phyloP scores from a whole-genome alignment of 2,888 invertebrate genomes.

The Ariolimax columbianus region DNA sequence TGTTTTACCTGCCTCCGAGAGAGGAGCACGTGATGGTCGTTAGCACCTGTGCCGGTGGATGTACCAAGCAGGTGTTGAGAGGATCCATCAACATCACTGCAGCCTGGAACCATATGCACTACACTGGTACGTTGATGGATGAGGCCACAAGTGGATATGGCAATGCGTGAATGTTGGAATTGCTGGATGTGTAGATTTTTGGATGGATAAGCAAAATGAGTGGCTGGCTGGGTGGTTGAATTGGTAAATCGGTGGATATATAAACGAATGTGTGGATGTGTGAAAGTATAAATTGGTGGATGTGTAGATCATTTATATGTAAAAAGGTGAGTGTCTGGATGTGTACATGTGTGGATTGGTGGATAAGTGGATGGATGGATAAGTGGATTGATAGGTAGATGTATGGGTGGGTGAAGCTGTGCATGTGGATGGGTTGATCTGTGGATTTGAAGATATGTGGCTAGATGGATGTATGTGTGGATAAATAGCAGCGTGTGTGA shows the following conservation, averaged over 20 bases:
- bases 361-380: background rate
- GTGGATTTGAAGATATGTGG: background rate
- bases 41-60: background rate
- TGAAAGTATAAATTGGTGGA: background rate
- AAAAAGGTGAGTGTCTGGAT: background rate
- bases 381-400: background rate
- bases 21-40: background rate
- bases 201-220: background rate
- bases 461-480: background rate
- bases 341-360: background rate
- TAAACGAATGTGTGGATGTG: background rate
- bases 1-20: slow-evolving; percentile 19
- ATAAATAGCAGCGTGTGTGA: background rate
- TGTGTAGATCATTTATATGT: background rate
- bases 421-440: background rate
- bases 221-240: background rate
- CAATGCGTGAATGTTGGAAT: background rate
- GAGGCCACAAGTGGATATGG: background rate
- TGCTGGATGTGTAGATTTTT: no score
- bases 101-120: slow-evolving; percentile 40
- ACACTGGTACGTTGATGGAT: background rate
- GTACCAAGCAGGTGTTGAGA: background rate
- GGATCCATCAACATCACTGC: slow-evolving; percentile 19
- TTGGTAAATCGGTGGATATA: background rate
- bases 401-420: background rate